phyloP scores from a whole-genome alignment of 1,140 invertebrate species.

The Ceratina japonica region DNA sequence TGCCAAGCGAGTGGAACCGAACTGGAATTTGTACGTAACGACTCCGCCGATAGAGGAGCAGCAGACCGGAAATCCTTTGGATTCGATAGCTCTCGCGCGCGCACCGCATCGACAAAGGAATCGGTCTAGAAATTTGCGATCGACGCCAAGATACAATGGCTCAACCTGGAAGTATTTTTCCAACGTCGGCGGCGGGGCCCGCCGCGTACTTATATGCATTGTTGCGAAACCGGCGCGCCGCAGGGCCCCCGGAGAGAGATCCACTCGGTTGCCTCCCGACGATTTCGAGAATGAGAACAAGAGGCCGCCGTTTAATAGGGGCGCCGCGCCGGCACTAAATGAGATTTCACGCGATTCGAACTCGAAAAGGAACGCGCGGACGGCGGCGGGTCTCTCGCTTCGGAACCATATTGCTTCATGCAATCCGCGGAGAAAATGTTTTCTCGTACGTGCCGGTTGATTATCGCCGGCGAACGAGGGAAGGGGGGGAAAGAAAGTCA shows the following conservation, averaged over 20 bases:
- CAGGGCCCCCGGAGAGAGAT: conserved; percentile 9
- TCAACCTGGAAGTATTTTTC: conserved; percentile 24
- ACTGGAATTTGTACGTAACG: conserved; percentile 62
- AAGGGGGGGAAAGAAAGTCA: too few species aligned
- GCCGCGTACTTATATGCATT: conserved; percentile 5
- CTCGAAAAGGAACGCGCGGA: conserved; percentile 4
- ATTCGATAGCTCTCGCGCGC: conserved; percentile 59
- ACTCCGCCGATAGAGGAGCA: conserved; percentile 55
- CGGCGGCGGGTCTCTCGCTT: not conserved
- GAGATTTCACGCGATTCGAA: not conserved
- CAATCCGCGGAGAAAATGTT: not conserved
- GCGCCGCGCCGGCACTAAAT: conserved; percentile 1
- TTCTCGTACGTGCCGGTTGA: not conserved
- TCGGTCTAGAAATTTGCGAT: conserved; percentile 58
- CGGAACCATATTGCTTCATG: not conserved
- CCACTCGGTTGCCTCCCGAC: conserved; percentile 47
- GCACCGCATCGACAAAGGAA: conserved; percentile 55
- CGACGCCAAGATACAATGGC: conserved; percentile 44
- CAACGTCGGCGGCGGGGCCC: not conserved
- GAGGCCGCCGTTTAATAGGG: conserved; percentile 14
- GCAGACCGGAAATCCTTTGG: conserved; percentile 64
- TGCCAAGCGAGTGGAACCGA: conserved; percentile 62
- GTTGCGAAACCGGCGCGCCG: conserved; percentile 46
- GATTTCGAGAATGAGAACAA: conserved; percentile 51
- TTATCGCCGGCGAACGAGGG: not conserved